A percentile compares a stretch with the other conserved stretches of the same genome.
phyloP scores from a whole-genome alignment of 2,113 vertebrate species.

The human (Homo sapiens) region GRCh38 chr3:72017501-72018000 shows the following conservation, averaged over 20 bases:
- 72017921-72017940: constrained; percentile 53
- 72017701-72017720: not conserved
- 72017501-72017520: not conserved
- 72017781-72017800: accelerated
- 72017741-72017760: constrained; percentile 23
- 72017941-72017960: constrained; percentile 48
- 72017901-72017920: constrained; percentile 34
- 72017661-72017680: not conserved
- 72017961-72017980: constrained; percentile 46
- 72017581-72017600: not conserved
- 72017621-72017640: not conserved
- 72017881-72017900: constrained; percentile 68
- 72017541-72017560: not conserved
- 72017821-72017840: constrained; percentile 32
- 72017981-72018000: not conserved
- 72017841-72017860: not conserved
- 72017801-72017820: constrained; percentile 1
- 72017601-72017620: constrained; percentile 16
- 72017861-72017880: constrained; percentile 50
- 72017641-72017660: not conserved
- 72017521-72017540: not conserved
- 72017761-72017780: not conserved
- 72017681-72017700: not conserved
- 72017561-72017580: not conserved
- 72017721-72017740: not conserved